Conservation (phyloP, 2,797 vertebrate genomes). For the Borostomias antarcticus region DNA sequence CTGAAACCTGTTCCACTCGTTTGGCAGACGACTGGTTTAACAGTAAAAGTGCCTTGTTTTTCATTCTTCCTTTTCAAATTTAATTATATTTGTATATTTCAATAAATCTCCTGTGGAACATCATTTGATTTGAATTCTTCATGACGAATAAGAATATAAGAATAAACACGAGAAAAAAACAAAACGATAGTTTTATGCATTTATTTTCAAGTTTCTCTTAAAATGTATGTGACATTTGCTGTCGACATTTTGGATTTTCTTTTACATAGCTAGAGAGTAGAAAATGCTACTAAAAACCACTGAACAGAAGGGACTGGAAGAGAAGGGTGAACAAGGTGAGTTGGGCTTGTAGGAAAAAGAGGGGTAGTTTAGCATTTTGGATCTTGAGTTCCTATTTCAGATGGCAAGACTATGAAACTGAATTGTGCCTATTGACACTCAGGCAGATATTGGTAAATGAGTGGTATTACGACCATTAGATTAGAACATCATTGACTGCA, state of each 20-base stretch:
- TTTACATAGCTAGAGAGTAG: conserved; percentile 69
- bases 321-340: conserved; percentile 28
- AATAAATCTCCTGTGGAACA: conserved; percentile 62
- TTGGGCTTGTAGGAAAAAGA: conserved; percentile 23
- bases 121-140: not conserved
- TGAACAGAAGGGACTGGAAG: conserved; percentile 43
- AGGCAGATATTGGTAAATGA: too few species aligned
- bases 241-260: conserved; percentile 55
- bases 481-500: too few species aligned
- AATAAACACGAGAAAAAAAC: not conserved
- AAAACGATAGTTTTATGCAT: conserved; percentile 32
- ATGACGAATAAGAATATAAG: too few species aligned
- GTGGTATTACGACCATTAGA: too few species aligned
- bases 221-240: conserved; percentile 60
- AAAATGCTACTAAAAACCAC: conserved; percentile 73
- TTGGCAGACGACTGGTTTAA: conserved; percentile 34
- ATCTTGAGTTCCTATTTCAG: too few species aligned
- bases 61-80: conserved; percentile 17
- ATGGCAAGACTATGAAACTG: too few species aligned
- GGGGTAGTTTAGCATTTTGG: not conserved
- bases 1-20: conserved; percentile 36
- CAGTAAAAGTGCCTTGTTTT: conserved; percentile 42
- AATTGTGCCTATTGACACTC: too few species aligned
- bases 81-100: conserved; percentile 50
- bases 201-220: conserved; percentile 69